Evolutionary conservation across 2,113 vertebrate species (phyloP), one percentile per base, ranked within the genome.

Genomic region (Mandrillus leucophaeus): DNA sequence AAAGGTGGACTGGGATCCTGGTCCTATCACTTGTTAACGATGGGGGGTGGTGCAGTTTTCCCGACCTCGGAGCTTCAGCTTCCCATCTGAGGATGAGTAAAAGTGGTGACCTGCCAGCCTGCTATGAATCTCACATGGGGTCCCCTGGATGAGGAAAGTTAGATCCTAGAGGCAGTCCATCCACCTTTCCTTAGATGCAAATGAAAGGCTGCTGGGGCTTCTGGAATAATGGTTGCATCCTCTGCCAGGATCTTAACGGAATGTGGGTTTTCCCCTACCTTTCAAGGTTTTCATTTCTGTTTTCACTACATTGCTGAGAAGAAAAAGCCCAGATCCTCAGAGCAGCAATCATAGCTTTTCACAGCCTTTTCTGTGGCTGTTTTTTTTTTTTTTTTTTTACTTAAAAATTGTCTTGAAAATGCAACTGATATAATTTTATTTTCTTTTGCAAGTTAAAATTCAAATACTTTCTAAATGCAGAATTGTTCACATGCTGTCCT

Each of bases 1-100:
- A 38, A 25, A 23, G 2, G 84, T 87, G 89, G n/a, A 86, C 96
- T 96, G 64, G 96, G 84, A 93, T 96, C 43, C 57, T 66, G 55
- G 6, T 7, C 87, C 38, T 86, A 10, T 1, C 0, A 35, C 43
- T 38, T 11, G 6, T 22, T 90, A 52, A 82, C 30, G 82, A 81
- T 68, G 23, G 96, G 76, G 43, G 5, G 20, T 75, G 27, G 18
- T 5, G 27, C 43, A n/a, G 59, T 3, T 85, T 30, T 52, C 87
- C 95, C 96, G 89, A 94, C 6, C 8, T 45, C 0, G 30, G 16
- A 23, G 52, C 52, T 4, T 6, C 2, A 93, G 70, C 91, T 83
- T 66, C 18, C 92, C 22, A 13, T 92, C 14, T 40, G 18, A 82
- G 88, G 35, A 73, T 14, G 23, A 10, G 38, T 68, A 22, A 43